phyloP scores from a whole-genome alignment of 2,113 vertebrate genomes.

The Callaeas wilsoni region DNA sequence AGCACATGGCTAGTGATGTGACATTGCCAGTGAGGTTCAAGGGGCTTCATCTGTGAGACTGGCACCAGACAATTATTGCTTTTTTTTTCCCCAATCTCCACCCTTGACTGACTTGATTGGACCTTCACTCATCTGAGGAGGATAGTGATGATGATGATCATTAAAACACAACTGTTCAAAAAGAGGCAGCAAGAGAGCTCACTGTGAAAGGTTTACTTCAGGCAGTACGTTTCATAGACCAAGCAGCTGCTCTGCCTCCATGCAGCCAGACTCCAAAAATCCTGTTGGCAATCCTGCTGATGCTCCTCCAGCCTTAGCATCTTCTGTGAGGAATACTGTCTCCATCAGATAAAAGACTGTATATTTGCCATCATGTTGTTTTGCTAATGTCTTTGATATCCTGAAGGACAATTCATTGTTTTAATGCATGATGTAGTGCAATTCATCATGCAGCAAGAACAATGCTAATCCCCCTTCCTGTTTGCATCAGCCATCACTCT shows the following conservation, averaged over 20 bases:
- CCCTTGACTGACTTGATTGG: not conserved
- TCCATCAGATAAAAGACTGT: conserved; percentile 40
- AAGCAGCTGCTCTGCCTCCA: not conserved
- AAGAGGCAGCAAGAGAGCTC: not conserved
- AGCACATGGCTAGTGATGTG: not conserved
- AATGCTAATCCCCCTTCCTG: conserved; percentile 78
- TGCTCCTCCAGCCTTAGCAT: not conserved
- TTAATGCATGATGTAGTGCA: conserved; percentile 65
- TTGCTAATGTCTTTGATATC: conserved; percentile 70
- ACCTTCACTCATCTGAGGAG: not conserved
- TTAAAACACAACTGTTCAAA: not conserved
- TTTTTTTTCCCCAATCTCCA: not conserved
- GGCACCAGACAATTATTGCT: not conserved
- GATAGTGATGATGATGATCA: not conserved
- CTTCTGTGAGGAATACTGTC: not conserved
- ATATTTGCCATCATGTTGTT: conserved; percentile 59
- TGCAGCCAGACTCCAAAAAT: not conserved
- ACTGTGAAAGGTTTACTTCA: not conserved
- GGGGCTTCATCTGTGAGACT: not conserved
- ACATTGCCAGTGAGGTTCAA: not conserved
- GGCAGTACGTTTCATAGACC: not conserved
- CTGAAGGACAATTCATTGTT: conserved; percentile 76
- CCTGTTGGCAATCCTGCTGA: not conserved
- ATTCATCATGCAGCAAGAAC: conserved; percentile 82
- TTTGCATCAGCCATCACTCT: conserved; percentile 78